Base-by-base conservation (phyloP, 2,888 invertebrate species). In the Platycheirus rosarum region DNA sequence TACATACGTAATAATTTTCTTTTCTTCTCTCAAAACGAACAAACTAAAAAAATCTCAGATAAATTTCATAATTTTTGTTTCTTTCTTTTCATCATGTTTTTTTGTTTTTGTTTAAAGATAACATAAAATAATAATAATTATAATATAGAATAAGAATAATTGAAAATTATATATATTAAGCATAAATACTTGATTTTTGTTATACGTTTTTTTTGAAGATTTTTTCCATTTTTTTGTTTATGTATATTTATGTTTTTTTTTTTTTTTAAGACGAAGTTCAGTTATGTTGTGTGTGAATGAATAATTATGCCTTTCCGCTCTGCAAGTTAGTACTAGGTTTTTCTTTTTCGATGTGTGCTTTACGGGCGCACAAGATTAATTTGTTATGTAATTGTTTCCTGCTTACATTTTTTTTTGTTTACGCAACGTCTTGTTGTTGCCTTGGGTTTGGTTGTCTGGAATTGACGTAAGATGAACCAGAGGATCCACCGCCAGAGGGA, bases 401-500 rank as follows among this genome's bases (percentile, higher is more conserved):
- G 71, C 69, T 69, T 60, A 57, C 13, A 32, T 48, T 42, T 23
- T 69, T 48, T 5, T 29, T 20, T 49, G 44, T 69, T 84, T 84
- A 84, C 76, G 78, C 84, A 51, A 84, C 84, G n/a, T 84, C 84
- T 40, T 84, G 84, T 13, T 63, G 57, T 35, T 84, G 84, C 35
- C 84, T 68, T 1, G 86, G 80, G 86, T 76, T 69, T 85, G 88
- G 85, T 82, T 86, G 86, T 60, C 87, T 84, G 60, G 87, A 87
- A 77, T 87, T 89, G 51, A 89, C 87, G 68, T 89, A 89, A 53
- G 89, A 76, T 14, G 85, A 73, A 14, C 76, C 77, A 6, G 84
- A 46, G 26, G 80, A 85, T n/a, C 86, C 85, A 6, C 85, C 85
- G 77, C 68, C 57, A 14, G 79, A 37, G 53, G 74, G 51, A 35